Conservation (phyloP, 2,888 invertebrate species). For the Pardosa pseudoannulata region DNA sequence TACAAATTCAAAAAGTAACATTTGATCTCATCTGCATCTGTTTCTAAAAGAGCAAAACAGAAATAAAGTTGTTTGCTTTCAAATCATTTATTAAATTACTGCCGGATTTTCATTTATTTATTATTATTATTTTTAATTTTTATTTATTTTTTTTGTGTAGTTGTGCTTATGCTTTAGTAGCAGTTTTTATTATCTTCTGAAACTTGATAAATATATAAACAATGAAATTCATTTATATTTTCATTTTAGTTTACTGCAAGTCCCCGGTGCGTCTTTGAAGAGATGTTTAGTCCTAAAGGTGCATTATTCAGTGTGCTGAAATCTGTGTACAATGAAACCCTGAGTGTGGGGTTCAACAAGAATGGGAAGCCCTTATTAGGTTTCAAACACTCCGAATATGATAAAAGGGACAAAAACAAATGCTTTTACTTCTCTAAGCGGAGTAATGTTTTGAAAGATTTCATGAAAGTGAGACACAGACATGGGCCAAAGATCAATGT, state of each 20-base stretch:
- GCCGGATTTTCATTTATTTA: too few species aligned
- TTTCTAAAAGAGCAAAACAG: too few species aligned
- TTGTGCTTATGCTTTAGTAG: too few species aligned
- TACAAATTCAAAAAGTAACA: too few species aligned
- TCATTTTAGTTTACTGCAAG: slow-evolving; percentile 40
- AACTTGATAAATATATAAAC: too few species aligned
- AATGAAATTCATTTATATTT: background rate
- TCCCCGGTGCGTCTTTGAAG: slow-evolving; percentile 44
- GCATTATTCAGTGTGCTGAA: background rate
- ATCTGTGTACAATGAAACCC: slow-evolving; percentile 27
- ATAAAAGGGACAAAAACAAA: background rate
- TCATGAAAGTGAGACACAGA: background rate
- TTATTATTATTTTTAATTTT: too few species aligned
- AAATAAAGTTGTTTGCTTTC: too few species aligned
- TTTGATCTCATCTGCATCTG: too few species aligned
- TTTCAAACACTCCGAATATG: slow-evolving; percentile 21
- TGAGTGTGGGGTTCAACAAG: slow-evolving; percentile 64
- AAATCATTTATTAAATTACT: too few species aligned
- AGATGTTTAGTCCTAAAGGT: slow-evolving; percentile 31
- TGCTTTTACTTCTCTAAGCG: slow-evolving; percentile 43
- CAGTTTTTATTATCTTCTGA: too few species aligned
- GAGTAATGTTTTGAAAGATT: background rate
- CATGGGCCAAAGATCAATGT: background rate
- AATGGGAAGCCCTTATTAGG: slow-evolving; percentile 65
- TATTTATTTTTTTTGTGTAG: too few species aligned